Base-by-base conservation (phyloP, 2,113 vertebrate genomes). In the Phyllopteryx taeniolatus region DNA sequence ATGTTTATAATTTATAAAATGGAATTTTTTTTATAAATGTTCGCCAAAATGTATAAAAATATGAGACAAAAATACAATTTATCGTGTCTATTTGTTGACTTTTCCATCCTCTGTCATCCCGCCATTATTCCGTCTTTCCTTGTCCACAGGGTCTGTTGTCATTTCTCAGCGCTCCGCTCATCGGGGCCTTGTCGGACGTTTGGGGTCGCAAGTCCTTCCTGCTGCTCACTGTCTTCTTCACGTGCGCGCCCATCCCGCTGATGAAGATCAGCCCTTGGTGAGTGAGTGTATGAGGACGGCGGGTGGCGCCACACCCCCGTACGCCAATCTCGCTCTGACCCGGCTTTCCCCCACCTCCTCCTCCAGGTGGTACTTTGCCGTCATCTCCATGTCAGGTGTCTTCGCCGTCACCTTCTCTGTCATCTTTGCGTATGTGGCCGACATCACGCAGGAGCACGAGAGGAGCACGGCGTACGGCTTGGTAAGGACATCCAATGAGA, bases 161-260 rank as follows among this genome's bases (percentile, higher is more conserved):
- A 35, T 99, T 99, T 85, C 91, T 99, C 75, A 99, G 97, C 77
- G 97, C 96, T 83, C 97, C 97, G 0, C 91, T 99, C 82, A 98
- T 98, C 72, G 97, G 97, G 67, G 97, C 96, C 2, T 87, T 99
- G 77, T 98, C 97, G 63, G 97, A 99, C 42, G 96, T 97, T 57
- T 99, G 95, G 96, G 97, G 97, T 51, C 94, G 97, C 77, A 99
- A 99, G 85, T 98, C 96, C 70, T 99, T 99, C 89, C 94, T 99
- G 86, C 94, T 99, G 31, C 93, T 94, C 77, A 99, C 97, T 0
- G 97, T 99, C 81, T 98, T 99, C 91, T 99, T 99, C 89, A 99
- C 97, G 0, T 98, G 97, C 67, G 96, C 96, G 0, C 97, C 97
- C 53, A 98, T 98, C 80, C 96, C 97, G 20, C 93, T 98, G 71